Conservation (phyloP, 1,140 invertebrate genomes). For the Fopius arisanus region DNA sequence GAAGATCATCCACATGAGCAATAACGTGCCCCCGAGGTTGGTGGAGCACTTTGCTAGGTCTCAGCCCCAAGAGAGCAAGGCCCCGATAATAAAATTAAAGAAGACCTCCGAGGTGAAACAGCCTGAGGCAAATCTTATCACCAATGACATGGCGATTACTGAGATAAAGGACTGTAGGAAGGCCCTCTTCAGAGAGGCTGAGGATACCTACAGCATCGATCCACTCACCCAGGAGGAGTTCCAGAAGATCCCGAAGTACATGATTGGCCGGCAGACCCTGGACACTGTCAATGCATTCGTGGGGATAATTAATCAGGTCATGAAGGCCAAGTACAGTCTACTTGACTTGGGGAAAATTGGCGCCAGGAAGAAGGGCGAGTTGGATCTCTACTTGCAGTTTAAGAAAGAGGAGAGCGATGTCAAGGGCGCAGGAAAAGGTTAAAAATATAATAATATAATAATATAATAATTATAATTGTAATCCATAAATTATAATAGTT, state of each 20-base stretch:
- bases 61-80: neutral
- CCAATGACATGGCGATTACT: neutral
- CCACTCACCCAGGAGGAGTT: slow-evolving; percentile 48
- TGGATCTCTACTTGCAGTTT: slow-evolving; percentile 53
- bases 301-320: slow-evolving; percentile 49
- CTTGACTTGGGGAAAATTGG: slow-evolving; percentile 48
- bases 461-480: slow-evolving; percentile 28
- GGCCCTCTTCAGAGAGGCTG: slow-evolving; percentile 47
- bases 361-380: slow-evolving; percentile 55
- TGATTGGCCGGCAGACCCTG: slow-evolving; percentile 53
- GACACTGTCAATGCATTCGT: slow-evolving; percentile 50
- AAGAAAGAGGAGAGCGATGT: slow-evolving; percentile 45
- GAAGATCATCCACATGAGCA: neutral
- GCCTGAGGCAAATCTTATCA: neutral
- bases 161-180: slow-evolving; percentile 48
- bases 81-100: neutral
- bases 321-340: slow-evolving; percentile 53
- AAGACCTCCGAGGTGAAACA: neutral
- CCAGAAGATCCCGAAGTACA: slow-evolving; percentile 54
- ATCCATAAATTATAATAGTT: slow-evolving; percentile 43
- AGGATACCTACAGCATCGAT: slow-evolving; percentile 38
- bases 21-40: neutral
- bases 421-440: slow-evolving; percentile 7
- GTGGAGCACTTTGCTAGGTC: neutral
- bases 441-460: no score